phyloP scores from a whole-genome alignment of 1,140 invertebrate species.

The Heliconius congener region DNA sequence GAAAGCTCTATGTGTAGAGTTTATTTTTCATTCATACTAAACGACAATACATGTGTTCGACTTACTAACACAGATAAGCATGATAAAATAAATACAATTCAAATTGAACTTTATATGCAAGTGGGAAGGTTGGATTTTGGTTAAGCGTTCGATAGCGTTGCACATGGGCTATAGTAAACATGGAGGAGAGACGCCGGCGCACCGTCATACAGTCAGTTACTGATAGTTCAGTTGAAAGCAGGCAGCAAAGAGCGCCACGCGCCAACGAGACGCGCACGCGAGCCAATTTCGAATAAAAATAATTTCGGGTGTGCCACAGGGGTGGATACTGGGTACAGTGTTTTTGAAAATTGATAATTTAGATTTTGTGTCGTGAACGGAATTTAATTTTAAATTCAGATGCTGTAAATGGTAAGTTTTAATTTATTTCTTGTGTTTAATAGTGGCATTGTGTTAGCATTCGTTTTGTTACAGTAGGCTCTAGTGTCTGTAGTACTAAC shows the following conservation, averaged over 20 bases:
- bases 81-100: slow-evolving; percentile 22
- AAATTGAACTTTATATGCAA: slow-evolving; percentile 35
- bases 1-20: slow-evolving; percentile 73
- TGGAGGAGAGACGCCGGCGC: slow-evolving; percentile 66
- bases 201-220: slow-evolving; percentile 61
- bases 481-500: slow-evolving; percentile 52
- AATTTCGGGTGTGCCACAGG: slow-evolving; percentile 56
- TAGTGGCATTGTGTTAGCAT: slow-evolving; percentile 61
- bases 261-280: slow-evolving; percentile 57
- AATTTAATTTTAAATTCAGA: slow-evolving; percentile 59
- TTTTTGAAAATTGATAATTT: slow-evolving; percentile 41
- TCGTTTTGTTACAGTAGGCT: slow-evolving; percentile 60
- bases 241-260: slow-evolving; percentile 63
- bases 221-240: slow-evolving; percentile 63
- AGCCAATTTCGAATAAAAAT: slow-evolving; percentile 59
- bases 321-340: slow-evolving; percentile 61
- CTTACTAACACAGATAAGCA: slow-evolving; percentile 77
- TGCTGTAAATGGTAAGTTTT: slow-evolving; percentile 74
- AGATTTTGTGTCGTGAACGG: slow-evolving; percentile 52
- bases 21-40: slow-evolving; percentile 78
- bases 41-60: slow-evolving; percentile 76
- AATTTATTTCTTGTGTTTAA: slow-evolving; percentile 67
- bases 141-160: slow-evolving; percentile 57
- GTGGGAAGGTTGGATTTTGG: slow-evolving; percentile 43
- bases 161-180: slow-evolving; percentile 77